Percentiles rank a stretch among this genome's conserved stretches.
phyloP scores from a whole-genome alignment of 1,140 invertebrate genomes.

The Agraylea sexmaculata region DNA sequence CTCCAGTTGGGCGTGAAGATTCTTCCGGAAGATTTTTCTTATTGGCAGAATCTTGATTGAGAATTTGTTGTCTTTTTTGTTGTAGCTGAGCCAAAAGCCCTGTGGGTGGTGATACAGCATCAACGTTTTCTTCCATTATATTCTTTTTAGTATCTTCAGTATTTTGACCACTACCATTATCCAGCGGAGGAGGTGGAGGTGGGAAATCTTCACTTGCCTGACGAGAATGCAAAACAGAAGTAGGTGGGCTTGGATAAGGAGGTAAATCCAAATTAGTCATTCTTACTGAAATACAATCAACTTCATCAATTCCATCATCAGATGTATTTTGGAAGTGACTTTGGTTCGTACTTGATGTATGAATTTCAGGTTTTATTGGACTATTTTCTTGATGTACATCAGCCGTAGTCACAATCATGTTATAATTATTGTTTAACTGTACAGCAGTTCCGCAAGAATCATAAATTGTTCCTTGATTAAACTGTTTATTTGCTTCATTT shows the following conservation, averaged over 20 bases:
- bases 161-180: conserved; percentile 46
- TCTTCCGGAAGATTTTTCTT: conserved; percentile 27
- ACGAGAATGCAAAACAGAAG: conserved; percentile 64
- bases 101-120: conserved; percentile 35
- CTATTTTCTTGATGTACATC: conserved; percentile 72
- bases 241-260: conserved; percentile 65
- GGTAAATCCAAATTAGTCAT: conserved; percentile 41
- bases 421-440: conserved; percentile 29
- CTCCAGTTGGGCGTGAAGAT: conserved; percentile 34
- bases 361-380: conserved; percentile 43
- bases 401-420: conserved; percentile 63
- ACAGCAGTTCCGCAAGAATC: conserved; percentile 22
- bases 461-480: conserved; percentile 17
- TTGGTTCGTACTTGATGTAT: conserved; percentile 25
- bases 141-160: conserved; percentile 20
- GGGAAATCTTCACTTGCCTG: conserved; percentile 83
- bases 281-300: conserved; percentile 36
- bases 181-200: conserved; percentile 67
- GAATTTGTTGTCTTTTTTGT: conserved; percentile 60
- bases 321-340: conserved; percentile 33
- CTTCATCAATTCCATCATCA: conserved; percentile 45
- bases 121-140: conserved; percentile 25
- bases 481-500: conserved; percentile 23
- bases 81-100: conserved; percentile 61
- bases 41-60: conserved; percentile 37